A percentile compares a stretch with the other conserved stretches of the same genome.
Conservation (phyloP, 2,888 invertebrate genomes). For the Mechanitis messenoides region DNA sequence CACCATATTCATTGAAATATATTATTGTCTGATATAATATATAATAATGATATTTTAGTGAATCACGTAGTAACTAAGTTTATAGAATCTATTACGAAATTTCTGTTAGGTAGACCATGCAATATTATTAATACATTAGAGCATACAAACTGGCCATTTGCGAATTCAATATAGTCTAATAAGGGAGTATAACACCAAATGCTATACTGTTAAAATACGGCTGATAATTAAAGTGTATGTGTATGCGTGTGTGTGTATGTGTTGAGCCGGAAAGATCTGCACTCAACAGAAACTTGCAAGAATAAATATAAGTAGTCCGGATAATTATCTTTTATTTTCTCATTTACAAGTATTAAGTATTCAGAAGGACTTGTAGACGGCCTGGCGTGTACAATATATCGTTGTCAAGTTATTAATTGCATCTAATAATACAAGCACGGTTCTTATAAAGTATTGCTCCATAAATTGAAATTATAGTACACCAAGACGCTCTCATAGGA, state of each 20-base stretch:
- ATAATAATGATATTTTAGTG: not conserved
- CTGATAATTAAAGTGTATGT: not conserved
- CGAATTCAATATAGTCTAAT: conserved; percentile 31
- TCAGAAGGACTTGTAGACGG: not conserved
- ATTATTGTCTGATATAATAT: not conserved
- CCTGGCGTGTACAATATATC: conserved; percentile 10
- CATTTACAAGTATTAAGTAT: not conserved
- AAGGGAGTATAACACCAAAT: conserved; percentile 10
- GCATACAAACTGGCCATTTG: conserved; percentile 35
- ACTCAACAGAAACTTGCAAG: not conserved
- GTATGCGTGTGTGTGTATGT: not conserved
- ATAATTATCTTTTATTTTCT: too few relatives aligned
- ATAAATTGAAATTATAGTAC: conserved; percentile 75
- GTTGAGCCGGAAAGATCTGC: too few relatives aligned
- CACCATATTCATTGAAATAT: not conserved
- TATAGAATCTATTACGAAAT: conserved; percentile 24
- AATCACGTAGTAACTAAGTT: conserved; percentile 1
- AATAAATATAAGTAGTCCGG: too few relatives aligned
- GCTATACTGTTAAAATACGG: not conserved
- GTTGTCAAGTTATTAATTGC: conserved; percentile 46
- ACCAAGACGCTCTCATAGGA: conserved; percentile 48
- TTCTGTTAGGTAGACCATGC: conserved; percentile 26
- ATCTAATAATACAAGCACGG: conserved; percentile 50
- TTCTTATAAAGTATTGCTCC: conserved; percentile 51
- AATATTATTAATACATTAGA: conserved; percentile 31